These are phyloP conservation scores for Anguilla obscura DNA, from an alignment of 2,797 vertebrate species.

Conservation along the genomic window DNA sequence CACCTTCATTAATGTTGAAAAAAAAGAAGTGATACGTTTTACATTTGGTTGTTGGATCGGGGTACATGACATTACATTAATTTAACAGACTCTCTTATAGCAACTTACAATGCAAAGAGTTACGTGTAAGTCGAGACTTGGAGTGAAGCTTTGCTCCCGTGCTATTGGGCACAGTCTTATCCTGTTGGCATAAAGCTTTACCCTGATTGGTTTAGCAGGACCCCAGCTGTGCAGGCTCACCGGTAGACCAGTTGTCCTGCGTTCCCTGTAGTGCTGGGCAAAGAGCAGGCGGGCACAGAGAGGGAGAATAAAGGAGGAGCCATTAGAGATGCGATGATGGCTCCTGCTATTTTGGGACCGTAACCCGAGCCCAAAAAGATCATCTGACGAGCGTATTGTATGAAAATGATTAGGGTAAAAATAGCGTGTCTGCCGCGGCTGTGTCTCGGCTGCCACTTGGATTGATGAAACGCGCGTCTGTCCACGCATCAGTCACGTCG, in stretches of 20 bases:
- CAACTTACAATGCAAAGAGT: not conserved
- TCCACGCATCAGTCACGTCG: not conserved
- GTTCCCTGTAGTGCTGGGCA: not conserved
- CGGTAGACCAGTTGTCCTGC: not conserved
- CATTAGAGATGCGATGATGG: not conserved
- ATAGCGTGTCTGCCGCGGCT: conserved; percentile 5
- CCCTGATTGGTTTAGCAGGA: not conserved
- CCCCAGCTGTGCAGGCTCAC: not conserved
- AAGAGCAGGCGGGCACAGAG: not conserved
- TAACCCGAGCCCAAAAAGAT: conserved; percentile 24
- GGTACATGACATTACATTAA: not conserved
- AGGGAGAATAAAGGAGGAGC: not conserved
- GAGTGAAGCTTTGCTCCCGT: no score
- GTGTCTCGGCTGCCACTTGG: not conserved
- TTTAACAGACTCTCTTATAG: not conserved
- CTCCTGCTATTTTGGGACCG: conserved; percentile 27
- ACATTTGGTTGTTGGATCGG: not conserved
- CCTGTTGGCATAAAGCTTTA: not conserved
- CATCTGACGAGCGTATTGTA: conserved; percentile 17
- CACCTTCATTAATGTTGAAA: not conserved
- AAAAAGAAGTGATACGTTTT: not conserved
- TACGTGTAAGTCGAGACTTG: no score
- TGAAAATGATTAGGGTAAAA: conserved; percentile 35
- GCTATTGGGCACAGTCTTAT: not conserved
- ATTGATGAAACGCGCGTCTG: not conserved